A percentile compares a stretch with the other conserved stretches of the same genome.
Conservation (phyloP, 2,888 invertebrate genomes). For the Cantharis rustica region DNA sequence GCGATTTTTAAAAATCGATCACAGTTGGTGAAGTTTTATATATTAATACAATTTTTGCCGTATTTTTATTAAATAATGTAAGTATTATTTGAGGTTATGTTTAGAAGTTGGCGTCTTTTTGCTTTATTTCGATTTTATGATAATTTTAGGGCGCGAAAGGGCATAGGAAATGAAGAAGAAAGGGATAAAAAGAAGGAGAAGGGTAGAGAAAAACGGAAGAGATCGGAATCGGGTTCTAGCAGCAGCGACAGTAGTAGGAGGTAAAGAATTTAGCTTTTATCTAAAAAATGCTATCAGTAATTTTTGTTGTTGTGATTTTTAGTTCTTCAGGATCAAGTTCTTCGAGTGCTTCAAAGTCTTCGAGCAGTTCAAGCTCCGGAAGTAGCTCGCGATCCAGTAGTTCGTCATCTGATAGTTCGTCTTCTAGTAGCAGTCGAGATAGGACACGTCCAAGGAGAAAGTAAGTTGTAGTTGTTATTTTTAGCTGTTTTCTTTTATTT, state of each 20-base stretch:
- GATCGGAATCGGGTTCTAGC: constrained; percentile 75
- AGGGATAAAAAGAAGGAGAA: constrained; percentile 71
- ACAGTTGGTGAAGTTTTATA: not conserved
- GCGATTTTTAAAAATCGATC: not conserved
- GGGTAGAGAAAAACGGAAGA: constrained; percentile 66
- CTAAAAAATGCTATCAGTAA: not conserved
- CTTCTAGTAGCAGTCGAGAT: constrained; percentile 68
- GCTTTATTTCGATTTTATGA: not conserved
- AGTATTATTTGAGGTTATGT: not conserved
- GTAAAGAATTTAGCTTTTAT: constrained; percentile 27
- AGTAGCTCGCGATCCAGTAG: constrained; percentile 60
- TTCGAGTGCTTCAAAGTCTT: constrained; percentile 80
- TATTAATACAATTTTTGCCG: not conserved
- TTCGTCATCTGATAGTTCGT: constrained; percentile 66
- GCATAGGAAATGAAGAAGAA: constrained; percentile 73
- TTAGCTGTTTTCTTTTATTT: not conserved
- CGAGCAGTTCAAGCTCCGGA: constrained; percentile 74
- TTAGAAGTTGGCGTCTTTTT: not conserved
- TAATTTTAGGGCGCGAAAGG: constrained; percentile 72
- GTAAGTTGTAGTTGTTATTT: constrained; percentile 51
- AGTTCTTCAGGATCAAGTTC: constrained; percentile 83
- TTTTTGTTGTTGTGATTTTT: no score
- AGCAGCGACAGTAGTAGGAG: constrained; percentile 80
- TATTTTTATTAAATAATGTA: not conserved
- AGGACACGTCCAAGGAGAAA: constrained; percentile 69